Conservation (phyloP, 1,140 invertebrate species). For the Orius insidiosus region DNA sequence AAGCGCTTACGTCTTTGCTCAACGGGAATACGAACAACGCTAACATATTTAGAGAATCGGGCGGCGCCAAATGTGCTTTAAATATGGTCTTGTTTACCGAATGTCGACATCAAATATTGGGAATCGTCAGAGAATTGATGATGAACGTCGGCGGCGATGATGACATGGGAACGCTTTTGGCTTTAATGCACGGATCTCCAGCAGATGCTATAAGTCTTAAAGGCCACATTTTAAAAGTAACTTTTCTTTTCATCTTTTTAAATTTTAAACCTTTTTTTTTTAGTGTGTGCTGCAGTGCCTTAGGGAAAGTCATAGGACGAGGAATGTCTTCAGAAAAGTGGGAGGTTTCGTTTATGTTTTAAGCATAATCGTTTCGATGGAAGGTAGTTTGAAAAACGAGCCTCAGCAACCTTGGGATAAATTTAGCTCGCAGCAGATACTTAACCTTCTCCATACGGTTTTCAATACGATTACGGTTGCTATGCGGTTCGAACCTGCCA, state of each 20-base stretch:
- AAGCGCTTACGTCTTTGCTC: conserved; percentile 66
- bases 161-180: conserved; percentile 81
- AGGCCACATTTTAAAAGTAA: conserved; percentile 73
- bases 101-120: conserved; percentile 62
- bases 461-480: conserved; percentile 92
- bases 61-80: conserved; percentile 78
- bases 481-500: conserved; percentile 97
- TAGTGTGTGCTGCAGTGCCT: conserved; percentile 69
- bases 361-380: conserved; percentile 83
- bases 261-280: conserved; percentile 23
- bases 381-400: conserved; percentile 46
- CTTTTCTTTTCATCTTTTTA: too few relatives aligned
- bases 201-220: conserved; percentile 64
- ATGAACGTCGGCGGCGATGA: conserved; percentile 84
- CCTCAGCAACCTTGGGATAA: conserved; percentile 24
- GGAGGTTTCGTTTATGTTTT: conserved; percentile 96
- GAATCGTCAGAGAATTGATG: conserved; percentile 71
- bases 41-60: conserved; percentile 80
- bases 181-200: conserved; percentile 75
- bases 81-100: conserved; percentile 72
- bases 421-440: conserved; percentile 34
- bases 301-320: conserved; percentile 83
- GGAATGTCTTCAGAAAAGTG: conserved; percentile 89
- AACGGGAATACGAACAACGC: conserved; percentile 70
- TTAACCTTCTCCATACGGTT: conserved; percentile 67